Evolutionary conservation across 2,888 invertebrate species (phyloP).

Genomic region (Lasioglossum lativentre): DNA sequence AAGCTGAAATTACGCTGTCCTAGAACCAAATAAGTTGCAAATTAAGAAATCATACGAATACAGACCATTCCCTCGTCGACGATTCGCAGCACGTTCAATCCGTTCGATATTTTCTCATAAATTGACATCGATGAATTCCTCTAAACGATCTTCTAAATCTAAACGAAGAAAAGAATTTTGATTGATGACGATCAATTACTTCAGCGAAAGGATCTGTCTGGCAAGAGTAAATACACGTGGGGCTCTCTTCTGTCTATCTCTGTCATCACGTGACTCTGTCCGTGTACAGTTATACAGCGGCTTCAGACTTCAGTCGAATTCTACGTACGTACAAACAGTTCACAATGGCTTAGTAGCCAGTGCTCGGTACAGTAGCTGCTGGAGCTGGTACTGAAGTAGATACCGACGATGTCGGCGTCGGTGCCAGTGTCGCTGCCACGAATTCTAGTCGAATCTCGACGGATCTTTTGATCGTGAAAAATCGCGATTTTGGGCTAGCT

Average conservation of each 20-base stretch:
- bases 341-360: conserved; percentile 19
- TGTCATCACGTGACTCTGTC: conserved; percentile 46
- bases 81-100: background rate
- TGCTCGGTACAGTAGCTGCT: conserved; percentile 21
- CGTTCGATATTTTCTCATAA: background rate
- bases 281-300: conserved; percentile 62
- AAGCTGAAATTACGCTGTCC: background rate
- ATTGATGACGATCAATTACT: background rate
- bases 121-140: background rate
- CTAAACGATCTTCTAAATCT: background rate
- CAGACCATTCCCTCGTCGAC: background rate
- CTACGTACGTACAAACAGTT: conserved; percentile 24
- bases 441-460: background rate
- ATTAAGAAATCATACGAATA: background rate
- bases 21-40: background rate
- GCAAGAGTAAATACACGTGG: conserved; percentile 44
- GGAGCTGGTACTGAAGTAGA: background rate
- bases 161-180: background rate
- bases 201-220: background rate
- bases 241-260: conserved; percentile 16
- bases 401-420: background rate
- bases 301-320: conserved; percentile 37
- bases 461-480: background rate
- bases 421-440: background rate
- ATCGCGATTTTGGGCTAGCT: background rate